Conservation (phyloP, 2,113 vertebrate species). For the Empidonax alnorum region DNA sequence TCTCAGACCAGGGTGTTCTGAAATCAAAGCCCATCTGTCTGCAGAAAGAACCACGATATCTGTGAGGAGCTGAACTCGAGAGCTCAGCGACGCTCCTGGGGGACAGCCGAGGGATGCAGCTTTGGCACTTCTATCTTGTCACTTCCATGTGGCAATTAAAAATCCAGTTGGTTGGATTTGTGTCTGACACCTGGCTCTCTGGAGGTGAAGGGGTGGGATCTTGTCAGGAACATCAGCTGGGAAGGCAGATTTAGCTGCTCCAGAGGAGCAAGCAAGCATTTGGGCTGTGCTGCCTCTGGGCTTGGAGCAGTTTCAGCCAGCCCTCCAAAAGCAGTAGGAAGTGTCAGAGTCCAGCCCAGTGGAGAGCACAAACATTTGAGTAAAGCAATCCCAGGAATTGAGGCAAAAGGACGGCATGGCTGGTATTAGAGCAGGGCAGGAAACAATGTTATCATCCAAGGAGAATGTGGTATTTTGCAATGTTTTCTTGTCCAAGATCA, state of each 20-base stretch:
- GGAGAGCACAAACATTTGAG: slow-evolving; percentile 5
- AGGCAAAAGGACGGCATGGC: neutral
- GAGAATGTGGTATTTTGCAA: slow-evolving; percentile 57
- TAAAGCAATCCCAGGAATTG: slow-evolving; percentile 44
- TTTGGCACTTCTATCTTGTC: neutral
- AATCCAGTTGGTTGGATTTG: neutral
- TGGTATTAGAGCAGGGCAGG: slow-evolving; percentile 24
- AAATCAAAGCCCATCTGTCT: neutral
- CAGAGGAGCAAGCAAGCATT: neutral
- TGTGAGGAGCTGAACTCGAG: neutral
- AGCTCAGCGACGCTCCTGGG: neutral
- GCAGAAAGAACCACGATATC: neutral
- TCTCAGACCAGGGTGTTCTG: neutral
- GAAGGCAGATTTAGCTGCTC: neutral
- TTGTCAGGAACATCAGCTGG: neutral
- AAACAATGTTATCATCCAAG: slow-evolving; percentile 41
- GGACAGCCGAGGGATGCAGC: neutral
- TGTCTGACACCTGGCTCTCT: neutral
- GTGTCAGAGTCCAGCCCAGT: neutral
- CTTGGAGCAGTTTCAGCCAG: slow-evolving; percentile 1
- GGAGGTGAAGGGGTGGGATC: neutral
- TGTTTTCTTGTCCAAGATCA: slow-evolving; percentile 22
- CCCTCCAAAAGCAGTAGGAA: neutral
- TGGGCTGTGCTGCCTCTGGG: neutral
- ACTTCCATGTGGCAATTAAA: neutral